Percentiles rank a stretch among this genome's conserved stretches.
These are phyloP conservation scores for Hofmannophila pseudospretella DNA, from an alignment of 2,888 invertebrate species.

Conservation along the genomic window DNA sequence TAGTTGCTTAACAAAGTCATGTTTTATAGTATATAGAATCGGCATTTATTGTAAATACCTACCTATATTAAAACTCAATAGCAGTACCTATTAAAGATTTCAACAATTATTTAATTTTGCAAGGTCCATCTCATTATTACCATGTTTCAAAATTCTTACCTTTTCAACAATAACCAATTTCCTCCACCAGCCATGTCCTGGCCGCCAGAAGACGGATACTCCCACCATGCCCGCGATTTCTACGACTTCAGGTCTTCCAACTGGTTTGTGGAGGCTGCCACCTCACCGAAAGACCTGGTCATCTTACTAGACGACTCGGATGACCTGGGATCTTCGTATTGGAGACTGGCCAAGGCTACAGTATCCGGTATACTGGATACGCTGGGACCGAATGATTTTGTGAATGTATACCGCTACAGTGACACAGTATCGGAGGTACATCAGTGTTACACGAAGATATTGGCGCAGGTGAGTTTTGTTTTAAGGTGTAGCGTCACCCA, in stretches of 20 bases:
- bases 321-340: conserved; percentile 90
- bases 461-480: conserved; percentile 86
- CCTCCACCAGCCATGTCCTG: conserved; percentile 83
- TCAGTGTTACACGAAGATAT: conserved; percentile 92
- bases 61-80: no score
- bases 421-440: conserved; percentile 90
- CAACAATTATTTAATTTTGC: no score
- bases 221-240: conserved; percentile 87
- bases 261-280: conserved; percentile 98
- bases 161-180: not conserved
- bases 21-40: no score
- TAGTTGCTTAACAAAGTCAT: no score
- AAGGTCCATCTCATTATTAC: no score
- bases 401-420: conserved; percentile 95
- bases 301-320: conserved; percentile 95
- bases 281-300: conserved; percentile 97
- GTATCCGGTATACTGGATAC: conserved; percentile 95
- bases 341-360: conserved; percentile 92
- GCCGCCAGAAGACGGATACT: conserved; percentile 88
- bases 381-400: conserved; percentile 97
- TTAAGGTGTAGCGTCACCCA: no score
- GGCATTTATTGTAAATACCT: no score
- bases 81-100: no score
- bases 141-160: no score
- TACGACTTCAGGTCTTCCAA: conserved; percentile 96